Conservation (phyloP, 1,140 invertebrate genomes). For the Drosophila sp. region DNA sequence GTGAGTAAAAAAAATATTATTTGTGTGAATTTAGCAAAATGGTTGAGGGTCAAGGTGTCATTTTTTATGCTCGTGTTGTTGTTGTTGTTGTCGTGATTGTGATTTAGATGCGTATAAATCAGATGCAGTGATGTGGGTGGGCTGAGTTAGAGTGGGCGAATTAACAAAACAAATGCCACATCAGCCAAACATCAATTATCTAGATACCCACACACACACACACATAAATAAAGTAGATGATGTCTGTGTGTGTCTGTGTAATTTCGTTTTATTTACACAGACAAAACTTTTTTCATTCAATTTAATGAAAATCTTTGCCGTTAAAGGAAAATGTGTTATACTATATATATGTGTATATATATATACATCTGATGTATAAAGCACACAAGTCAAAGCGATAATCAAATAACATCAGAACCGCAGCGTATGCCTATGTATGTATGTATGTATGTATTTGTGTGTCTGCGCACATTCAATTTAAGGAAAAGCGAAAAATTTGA, state of each 20-base stretch:
- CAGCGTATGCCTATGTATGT: conserved; percentile 28
- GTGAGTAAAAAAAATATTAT: conserved; percentile 4
- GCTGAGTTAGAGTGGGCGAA: not conserved
- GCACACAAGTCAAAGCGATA: conserved; percentile 11
- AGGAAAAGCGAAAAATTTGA: conserved; percentile 53
- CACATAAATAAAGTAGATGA: not conserved
- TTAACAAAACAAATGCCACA: not conserved
- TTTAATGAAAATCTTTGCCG: conserved; percentile 12
- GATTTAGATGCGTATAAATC: conserved; percentile 9
- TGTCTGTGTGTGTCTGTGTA: not conserved
- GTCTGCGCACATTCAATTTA: conserved; percentile 54
- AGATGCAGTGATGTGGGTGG: not conserved
- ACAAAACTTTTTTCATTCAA: conserved; percentile 13
- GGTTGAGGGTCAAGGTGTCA: conserved; percentile 3
- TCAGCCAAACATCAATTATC: conserved; percentile 11
- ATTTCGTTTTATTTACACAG: conserved; percentile 9
- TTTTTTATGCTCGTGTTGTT: not conserved
- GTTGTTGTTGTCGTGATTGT: not conserved
- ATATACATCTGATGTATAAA: not conserved
- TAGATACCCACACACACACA: not conserved
- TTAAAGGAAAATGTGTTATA: conserved; percentile 1
- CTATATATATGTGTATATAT: not conserved
- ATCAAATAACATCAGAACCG: conserved; percentile 11
- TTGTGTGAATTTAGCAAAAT: not conserved
- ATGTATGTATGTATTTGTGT: not conserved